phyloP scores from a whole-genome alignment of 2,113 vertebrate genomes.

The Archilochus colubris region DNA sequence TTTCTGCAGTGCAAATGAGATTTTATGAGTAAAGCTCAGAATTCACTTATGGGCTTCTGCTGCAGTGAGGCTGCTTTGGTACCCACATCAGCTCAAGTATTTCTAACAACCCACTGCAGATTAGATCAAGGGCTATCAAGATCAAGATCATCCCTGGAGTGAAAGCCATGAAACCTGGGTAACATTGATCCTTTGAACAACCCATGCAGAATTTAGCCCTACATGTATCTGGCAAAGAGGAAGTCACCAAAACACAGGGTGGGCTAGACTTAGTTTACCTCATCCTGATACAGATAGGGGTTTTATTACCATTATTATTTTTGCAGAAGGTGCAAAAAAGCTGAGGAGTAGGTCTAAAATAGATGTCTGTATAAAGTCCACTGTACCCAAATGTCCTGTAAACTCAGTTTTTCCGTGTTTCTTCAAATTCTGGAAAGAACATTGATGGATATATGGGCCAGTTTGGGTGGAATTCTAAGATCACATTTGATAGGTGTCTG shows the following conservation, averaged over 20 bases:
- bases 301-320: not conserved
- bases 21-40: not conserved
- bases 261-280: not conserved
- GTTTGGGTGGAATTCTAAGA: not conserved
- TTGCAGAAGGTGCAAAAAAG: conserved; percentile 1
- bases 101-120: not conserved
- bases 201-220: not conserved
- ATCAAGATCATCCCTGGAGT: not conserved
- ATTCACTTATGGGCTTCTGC: not conserved
- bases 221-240: not conserved
- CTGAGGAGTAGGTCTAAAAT: not conserved
- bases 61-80: not conserved
- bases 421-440: not conserved
- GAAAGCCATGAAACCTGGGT: not conserved
- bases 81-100: not conserved
- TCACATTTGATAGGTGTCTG: not conserved
- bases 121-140: not conserved
- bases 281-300: not conserved
- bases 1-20: not conserved
- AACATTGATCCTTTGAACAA: not conserved
- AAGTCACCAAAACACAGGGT: not conserved
- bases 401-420: not conserved
- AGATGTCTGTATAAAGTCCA: not conserved
- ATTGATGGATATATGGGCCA: not conserved
- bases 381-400: not conserved